Evolutionary conservation across 2,113 vertebrate species (phyloP), one percentile per base, ranked within the genome.

Genomic region (Dasyprocta punctata): DNA sequence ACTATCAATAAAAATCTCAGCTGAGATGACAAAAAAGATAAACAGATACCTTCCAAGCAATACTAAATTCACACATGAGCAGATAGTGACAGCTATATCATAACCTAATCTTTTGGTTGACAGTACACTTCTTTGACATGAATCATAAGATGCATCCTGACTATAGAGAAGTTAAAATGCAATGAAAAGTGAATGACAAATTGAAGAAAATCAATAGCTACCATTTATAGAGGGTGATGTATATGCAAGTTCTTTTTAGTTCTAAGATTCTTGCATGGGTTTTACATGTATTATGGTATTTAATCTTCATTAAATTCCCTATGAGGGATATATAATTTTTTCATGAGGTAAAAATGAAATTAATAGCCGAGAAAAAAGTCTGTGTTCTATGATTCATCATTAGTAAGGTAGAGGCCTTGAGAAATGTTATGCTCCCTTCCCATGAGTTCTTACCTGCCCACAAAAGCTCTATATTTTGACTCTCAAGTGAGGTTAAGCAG

Each of bases 1-100:
- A 54, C 30, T 33, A 67, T 22, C n/a, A 67, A 84, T 96, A 86
- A 86, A 93, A 93, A 71, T 87, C 47, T 93, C 49, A 75, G 8
- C 47, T 58, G 33, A 65, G 8, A 47, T 90, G 69, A 52, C 67
- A 92, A 56, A 84, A 38, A 26, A 56, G 11, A 77, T 63, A 85
- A 93, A 60, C 61, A 88, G 38, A 52, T 75, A 87, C 14, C 2
- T 52, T 38, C 14, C 16, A 26, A 81, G 38, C 13, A 54, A 44
- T 89, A 81, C n/a, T 86, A 77, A 92, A 92, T 86, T 77, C 41
- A 60, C 30, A 47, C 26, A 26, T 61, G 33, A 94, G 36, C 24
- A 92, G 49, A 16, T 10, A 75, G 36, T 89, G 80, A 86, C 16
- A 81, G 10, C 28, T 80, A 19, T 65, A 80, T 65, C 47, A 80